These are phyloP conservation scores for Malacoctenus gilli DNA, from an alignment of 2,797 vertebrate genomes.

Conservation along the genomic window DNA sequence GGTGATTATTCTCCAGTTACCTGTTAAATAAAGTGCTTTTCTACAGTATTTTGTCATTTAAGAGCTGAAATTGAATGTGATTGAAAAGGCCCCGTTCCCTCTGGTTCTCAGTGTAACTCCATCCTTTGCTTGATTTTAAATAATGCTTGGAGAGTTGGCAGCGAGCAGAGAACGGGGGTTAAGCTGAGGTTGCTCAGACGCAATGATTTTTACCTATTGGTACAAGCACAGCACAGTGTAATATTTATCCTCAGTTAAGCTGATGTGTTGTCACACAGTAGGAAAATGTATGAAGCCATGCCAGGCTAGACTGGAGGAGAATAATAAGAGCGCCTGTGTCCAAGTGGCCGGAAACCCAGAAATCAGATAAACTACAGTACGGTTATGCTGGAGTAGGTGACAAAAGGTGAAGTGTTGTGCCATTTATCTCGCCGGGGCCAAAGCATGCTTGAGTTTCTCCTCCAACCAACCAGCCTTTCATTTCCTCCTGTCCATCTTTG, in stretches of 20 bases:
- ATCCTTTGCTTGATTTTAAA: too few species aligned
- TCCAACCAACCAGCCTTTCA: constrained; percentile 32
- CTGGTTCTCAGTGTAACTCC: too few species aligned
- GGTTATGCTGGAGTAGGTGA: constrained; percentile 12
- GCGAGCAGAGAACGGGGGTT: neutral
- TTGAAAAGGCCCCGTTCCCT: too few species aligned
- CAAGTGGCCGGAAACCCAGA: neutral
- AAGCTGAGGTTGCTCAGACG: neutral
- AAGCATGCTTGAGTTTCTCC: constrained; percentile 37
- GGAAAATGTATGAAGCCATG: neutral
- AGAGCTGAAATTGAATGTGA: too few species aligned
- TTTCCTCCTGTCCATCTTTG: constrained; percentile 55
- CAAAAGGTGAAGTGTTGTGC: constrained; percentile 29
- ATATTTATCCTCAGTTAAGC: neutral
- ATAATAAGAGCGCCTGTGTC: neutral
- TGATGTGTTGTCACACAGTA: neutral
- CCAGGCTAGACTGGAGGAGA: neutral
- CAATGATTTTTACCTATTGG: too few species aligned
- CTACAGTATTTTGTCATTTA: too few species aligned
- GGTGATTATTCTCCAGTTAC: too few species aligned
- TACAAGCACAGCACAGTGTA: neutral
- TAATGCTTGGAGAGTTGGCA: too few species aligned
- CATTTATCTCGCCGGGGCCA: constrained; percentile 27
- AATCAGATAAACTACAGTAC: constrained; percentile 7
- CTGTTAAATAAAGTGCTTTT: too few species aligned